These are phyloP conservation scores for Peromyscus californicus DNA, from an alignment of 2,113 vertebrate species.

Conservation along the genomic window DNA sequence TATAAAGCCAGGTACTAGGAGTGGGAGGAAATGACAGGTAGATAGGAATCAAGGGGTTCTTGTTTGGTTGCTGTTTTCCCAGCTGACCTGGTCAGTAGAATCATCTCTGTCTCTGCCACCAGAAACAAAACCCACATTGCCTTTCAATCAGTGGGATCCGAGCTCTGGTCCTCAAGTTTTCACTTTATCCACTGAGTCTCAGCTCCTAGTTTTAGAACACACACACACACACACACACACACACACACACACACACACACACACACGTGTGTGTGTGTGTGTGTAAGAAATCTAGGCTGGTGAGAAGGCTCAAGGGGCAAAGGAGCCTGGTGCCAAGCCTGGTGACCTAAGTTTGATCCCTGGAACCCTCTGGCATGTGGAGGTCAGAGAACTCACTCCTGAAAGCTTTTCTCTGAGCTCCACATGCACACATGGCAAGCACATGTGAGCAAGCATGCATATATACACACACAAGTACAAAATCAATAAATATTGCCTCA, in stretches of 20 bases:
- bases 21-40: background rate
- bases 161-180: background rate
- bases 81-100: background rate
- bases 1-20: background rate
- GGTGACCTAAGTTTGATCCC: background rate
- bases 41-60: background rate
- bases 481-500: background rate
- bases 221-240: background rate
- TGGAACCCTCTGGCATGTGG: background rate
- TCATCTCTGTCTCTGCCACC: background rate
- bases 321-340: background rate
- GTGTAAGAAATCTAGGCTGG: background rate
- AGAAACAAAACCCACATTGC: background rate
- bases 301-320: background rate
- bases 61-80: background rate
- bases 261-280: background rate
- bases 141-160: background rate
- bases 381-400: background rate
- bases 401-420: background rate
- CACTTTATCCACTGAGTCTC: background rate
- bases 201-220: background rate
- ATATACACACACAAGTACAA: background rate
- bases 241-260: too few species aligned
- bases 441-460: background rate
- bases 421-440: background rate